These are phyloP conservation scores for Pogonus chalceus DNA, from an alignment of 1,140 invertebrate species.

Conservation along the genomic window DNA sequence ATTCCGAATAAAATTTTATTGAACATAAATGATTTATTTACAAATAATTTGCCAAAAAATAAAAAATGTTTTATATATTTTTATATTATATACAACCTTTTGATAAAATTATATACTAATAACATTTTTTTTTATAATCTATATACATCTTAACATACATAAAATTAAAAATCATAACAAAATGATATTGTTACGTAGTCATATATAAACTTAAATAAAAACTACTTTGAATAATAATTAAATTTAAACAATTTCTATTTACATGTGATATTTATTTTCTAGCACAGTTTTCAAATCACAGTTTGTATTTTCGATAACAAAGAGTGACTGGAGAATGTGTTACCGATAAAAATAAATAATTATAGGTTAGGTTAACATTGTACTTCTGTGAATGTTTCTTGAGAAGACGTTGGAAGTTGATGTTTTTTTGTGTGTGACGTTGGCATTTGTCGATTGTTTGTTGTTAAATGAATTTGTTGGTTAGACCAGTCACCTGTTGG, in stretches of 20 bases:
- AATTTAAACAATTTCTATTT: too few relatives aligned
- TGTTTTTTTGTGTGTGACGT: slow-evolving; percentile 25
- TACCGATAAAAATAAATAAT: neutral
- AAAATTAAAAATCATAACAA: neutral
- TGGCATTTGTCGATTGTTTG: slow-evolving; percentile 24
- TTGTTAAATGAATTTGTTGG: slow-evolving; percentile 25
- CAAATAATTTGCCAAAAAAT: neutral
- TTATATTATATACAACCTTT: neutral
- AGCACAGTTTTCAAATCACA: neutral
- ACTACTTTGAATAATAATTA: too few relatives aligned
- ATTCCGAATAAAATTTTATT: slow-evolving; percentile 10
- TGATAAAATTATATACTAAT: neutral
- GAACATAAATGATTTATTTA: neutral
- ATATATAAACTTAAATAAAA: neutral
- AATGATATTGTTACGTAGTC: neutral
- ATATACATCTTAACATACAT: neutral
- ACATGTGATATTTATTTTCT: neutral
- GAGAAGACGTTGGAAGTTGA: slow-evolving; percentile 26
- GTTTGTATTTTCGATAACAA: neutral
- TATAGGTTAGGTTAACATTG: neutral
- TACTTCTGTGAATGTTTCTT: slow-evolving; percentile 25
- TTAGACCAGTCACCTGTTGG: slow-evolving; percentile 82
- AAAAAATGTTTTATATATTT: neutral
- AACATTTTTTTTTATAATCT: neutral
- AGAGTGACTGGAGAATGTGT: neutral